Evolutionary conservation across 2,113 vertebrate genomes (phyloP).

Genomic region (Cryptomyrus ogoouensis): DNA sequence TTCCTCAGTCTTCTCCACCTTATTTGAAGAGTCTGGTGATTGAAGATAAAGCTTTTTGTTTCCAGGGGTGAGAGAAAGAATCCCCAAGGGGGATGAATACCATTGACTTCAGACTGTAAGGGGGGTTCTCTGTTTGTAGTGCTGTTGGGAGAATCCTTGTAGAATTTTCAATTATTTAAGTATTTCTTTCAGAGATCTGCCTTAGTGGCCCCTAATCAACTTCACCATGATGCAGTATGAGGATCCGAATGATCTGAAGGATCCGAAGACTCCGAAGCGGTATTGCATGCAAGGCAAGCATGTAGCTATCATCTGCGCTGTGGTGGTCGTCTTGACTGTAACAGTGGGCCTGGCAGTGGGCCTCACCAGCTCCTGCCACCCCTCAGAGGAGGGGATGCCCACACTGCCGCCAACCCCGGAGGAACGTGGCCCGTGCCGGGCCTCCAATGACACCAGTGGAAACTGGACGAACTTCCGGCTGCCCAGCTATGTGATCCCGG

Average conservation of each 20-base stretch:
- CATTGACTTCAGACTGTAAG: background rate
- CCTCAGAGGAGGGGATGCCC: background rate
- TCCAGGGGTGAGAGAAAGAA: background rate
- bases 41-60: background rate
- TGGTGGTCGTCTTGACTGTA: slow-evolving; percentile 63
- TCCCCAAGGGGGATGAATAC: background rate
- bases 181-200: background rate
- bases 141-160: background rate
- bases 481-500: slow-evolving; percentile 65
- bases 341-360: slow-evolving; percentile 82
- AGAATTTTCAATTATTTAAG: background rate
- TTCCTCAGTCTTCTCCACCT: background rate
- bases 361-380: slow-evolving; percentile 50
- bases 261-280: slow-evolving; percentile 47
- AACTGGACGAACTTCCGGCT: slow-evolving; percentile 78
- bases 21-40: background rate
- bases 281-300: slow-evolving; percentile 75
- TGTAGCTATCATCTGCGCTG: slow-evolving; percentile 66
- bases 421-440: slow-evolving; percentile 55
- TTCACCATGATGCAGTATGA: slow-evolving; percentile 58
- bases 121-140: background rate
- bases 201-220: background rate
- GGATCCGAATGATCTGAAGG: slow-evolving; percentile 57
- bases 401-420: background rate
- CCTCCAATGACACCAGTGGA: slow-evolving; percentile 59